A percentile compares a stretch with the other conserved stretches of the same genome.
phyloP scores from a whole-genome alignment of 1,140 invertebrate genomes.

The Parapsyche elsis region DNA sequence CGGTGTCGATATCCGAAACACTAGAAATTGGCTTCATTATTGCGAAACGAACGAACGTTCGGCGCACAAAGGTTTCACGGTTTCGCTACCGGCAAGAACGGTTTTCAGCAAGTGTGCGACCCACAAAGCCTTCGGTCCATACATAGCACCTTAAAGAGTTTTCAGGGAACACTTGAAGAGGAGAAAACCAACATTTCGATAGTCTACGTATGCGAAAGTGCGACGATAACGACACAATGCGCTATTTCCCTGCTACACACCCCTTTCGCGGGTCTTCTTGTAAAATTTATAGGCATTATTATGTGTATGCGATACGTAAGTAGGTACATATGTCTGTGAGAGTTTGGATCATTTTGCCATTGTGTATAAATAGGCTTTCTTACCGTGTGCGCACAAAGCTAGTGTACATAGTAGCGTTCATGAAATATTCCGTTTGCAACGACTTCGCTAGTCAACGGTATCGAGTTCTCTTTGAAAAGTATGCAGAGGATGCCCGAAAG shows the following conservation, averaged over 20 bases:
- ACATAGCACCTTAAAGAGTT: neutral
- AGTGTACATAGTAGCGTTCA: neutral
- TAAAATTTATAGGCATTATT: no score
- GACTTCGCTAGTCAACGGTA: neutral
- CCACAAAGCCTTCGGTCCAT: neutral
- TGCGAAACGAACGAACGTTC: neutral
- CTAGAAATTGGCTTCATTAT: slow-evolving; percentile 26
- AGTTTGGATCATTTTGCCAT: no score
- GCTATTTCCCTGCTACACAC: neutral
- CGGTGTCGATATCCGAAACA: slow-evolving; percentile 12
- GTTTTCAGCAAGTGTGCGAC: neutral
- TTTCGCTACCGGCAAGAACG: neutral
- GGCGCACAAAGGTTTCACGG: neutral
- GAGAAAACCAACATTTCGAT: neutral
- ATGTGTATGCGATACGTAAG: no score
- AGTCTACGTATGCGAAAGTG: neutral
- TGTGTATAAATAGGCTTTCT: no score
- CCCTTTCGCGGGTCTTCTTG: neutral
- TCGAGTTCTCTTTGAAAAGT: slow-evolving; percentile 14
- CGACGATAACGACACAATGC: neutral
- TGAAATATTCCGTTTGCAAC: slow-evolving; percentile 9
- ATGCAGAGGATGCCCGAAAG: neutral
- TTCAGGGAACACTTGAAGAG: neutral
- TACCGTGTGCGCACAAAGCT: neutral
- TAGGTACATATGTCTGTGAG: no score